A percentile compares a stretch with the other conserved stretches of the same genome.
Evolutionary conservation across 2,888 invertebrate species (phyloP).

Genomic region (Pycnomerus fuliginosus): DNA sequence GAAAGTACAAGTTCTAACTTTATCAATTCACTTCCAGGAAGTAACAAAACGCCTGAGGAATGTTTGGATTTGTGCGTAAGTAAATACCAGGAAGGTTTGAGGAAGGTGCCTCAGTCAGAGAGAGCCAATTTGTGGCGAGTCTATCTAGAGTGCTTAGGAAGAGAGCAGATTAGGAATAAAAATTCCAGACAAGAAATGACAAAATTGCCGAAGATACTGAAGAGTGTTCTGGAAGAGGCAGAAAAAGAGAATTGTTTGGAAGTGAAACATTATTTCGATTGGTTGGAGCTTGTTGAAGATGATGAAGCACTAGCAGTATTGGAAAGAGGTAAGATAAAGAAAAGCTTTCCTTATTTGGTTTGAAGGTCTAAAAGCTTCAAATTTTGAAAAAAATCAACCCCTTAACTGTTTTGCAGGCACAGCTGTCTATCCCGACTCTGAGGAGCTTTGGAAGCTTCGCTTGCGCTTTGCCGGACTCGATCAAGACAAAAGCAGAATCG

Average conservation of each 20-base stretch:
- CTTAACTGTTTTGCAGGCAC: slow-evolving; percentile 49
- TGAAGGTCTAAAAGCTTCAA: neutral
- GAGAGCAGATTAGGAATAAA: slow-evolving; percentile 55
- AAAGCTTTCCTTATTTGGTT: neutral
- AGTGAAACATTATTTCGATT: slow-evolving; percentile 43
- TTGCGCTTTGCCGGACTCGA: slow-evolving; percentile 54
- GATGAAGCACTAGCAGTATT: slow-evolving; percentile 33
- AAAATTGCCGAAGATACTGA: slow-evolving; percentile 56
- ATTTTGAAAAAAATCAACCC: too few relatives aligned
- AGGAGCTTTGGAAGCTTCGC: slow-evolving; percentile 57
- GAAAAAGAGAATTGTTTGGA: slow-evolving; percentile 33
- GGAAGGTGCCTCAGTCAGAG: slow-evolving; percentile 25
- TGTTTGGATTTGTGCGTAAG: too few relatives aligned
- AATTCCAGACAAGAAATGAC: slow-evolving; percentile 50
- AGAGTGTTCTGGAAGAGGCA: slow-evolving; percentile 50
- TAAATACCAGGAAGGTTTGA: slow-evolving; percentile 39
- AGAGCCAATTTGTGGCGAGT: slow-evolving; percentile 33
- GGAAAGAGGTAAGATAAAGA: slow-evolving; percentile 28
- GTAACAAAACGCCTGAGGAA: too few relatives aligned
- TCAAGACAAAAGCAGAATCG: slow-evolving; percentile 47
- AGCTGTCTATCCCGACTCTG: slow-evolving; percentile 51
- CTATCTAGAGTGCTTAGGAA: slow-evolving; percentile 59
- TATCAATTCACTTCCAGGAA: too few relatives aligned
- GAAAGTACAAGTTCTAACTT: too few relatives aligned
- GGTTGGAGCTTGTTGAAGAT: slow-evolving; percentile 39